These are phyloP conservation scores for Apodemia duryi DNA, from an alignment of 2,888 invertebrate species.

Conservation along the genomic window DNA sequence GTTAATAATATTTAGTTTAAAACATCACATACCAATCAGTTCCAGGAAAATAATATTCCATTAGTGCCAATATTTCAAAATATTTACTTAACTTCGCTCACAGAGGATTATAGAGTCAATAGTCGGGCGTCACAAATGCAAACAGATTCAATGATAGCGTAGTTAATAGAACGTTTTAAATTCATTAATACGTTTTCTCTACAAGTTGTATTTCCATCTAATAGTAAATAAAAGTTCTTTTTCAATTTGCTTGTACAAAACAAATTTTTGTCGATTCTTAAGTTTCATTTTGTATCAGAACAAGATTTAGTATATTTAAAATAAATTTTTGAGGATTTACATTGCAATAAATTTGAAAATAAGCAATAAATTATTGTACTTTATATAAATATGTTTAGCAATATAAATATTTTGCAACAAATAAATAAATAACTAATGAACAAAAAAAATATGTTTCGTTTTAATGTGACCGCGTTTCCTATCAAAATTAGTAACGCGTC, in stretches of 20 bases:
- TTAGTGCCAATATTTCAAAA: constrained; percentile 29
- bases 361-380: too few species aligned
- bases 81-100: constrained; percentile 26
- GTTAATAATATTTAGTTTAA: constrained; percentile 1
- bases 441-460: too few species aligned
- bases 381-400: too few species aligned
- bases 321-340: too few species aligned
- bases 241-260: background rate
- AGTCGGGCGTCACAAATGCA: constrained; percentile 1
- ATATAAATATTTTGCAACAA: too few species aligned
- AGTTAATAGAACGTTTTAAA: background rate
- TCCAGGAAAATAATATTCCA: constrained; percentile 33
- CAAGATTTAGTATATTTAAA: too few species aligned
- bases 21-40: constrained; percentile 6
- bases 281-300: too few species aligned
- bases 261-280: too few species aligned
- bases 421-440: too few species aligned
- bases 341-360: too few species aligned
- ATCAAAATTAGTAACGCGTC: too few species aligned
- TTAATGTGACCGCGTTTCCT: too few species aligned
- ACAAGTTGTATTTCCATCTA: background rate
- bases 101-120: background rate
- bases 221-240: background rate
- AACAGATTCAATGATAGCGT: constrained; percentile 9
- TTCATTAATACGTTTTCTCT: background rate